Base-by-base conservation (phyloP, 1,140 invertebrate species). In the Aphaenogaster rudis region DNA sequence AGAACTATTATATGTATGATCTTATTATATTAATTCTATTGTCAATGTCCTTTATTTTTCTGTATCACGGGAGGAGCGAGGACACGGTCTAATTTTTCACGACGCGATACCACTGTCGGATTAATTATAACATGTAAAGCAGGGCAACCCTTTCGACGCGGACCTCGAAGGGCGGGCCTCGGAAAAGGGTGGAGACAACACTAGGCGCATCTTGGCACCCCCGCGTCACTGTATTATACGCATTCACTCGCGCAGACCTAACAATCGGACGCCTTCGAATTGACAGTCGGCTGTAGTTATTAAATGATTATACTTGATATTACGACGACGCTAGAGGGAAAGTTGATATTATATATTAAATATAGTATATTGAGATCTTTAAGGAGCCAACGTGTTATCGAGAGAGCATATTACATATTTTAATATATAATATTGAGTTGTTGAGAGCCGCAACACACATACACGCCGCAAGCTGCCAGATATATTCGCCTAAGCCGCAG, bases 311-410 rank as follows among this genome's bases (percentile, higher is more conserved):
- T 59, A 82, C 54, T 57, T 48, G 69, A 63, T 45, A 81, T 57
- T 48, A 59, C 42, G 57, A 48, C 17, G 54, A 82, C 28, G 7
- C 52, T 61, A 61, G 69, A 48, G 36, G 76, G 42, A 42, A 42
- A 76, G 82, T 86, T 84, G 69, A 84, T 76, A 84, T 81, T 81
- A 81, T 81, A 57, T 81, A 81, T 84, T 74, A 84, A 76, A 76
- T 84, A 84, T 84, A 84, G 80, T 84, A 84, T 84, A 84, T 84
- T 76, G 80, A 84, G 69, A 76, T 76, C 42, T 76, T 76, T 84
- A 61, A 84, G 54, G n/a, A 76, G n/a, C 8, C 28, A 28, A 50
- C 54, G 54, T 84, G 69, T 76, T 84, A 84, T 63, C 57, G 63
- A 80, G 42, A 76, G 63, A 36, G 28, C 54, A 9, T 84, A 50